Evolutionary conservation across 2,113 vertebrate species (phyloP).

Genomic region (Sisor rabdophorus): DNA sequence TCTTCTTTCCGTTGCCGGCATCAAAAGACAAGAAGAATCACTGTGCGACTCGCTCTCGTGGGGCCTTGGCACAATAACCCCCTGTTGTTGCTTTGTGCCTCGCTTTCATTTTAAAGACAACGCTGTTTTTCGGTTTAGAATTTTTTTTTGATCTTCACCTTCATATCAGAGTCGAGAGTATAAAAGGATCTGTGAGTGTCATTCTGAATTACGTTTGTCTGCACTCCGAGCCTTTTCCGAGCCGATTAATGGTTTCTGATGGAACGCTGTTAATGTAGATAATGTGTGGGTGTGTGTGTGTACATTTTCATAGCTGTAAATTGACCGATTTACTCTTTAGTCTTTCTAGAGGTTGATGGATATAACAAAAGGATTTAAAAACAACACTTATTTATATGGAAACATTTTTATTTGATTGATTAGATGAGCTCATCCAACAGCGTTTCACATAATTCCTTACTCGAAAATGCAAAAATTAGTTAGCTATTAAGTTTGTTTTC

Average conservation of each 20-base stretch:
- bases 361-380: neutral
- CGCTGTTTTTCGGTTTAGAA: constrained; percentile 68
- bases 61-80: constrained; percentile 95
- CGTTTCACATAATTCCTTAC: too few species aligned
- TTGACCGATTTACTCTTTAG: neutral
- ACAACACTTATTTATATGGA: too few species aligned
- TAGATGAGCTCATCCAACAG: too few species aligned
- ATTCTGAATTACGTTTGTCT: constrained; percentile 89
- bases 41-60: constrained; percentile 89
- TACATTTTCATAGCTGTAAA: neutral
- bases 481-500: too few species aligned
- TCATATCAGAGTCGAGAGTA: constrained; percentile 96
- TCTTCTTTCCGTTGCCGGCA: constrained; percentile 82
- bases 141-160: constrained; percentile 82
- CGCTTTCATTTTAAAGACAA: constrained; percentile 99
- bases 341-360: neutral
- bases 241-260: constrained; percentile 91
- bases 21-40: constrained; percentile 99
- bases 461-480: too few species aligned
- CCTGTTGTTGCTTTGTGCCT: constrained; percentile 99
- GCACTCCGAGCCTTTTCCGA: constrained; percentile 60
- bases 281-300: constrained; percentile 1
- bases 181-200: constrained; percentile 90
- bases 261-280: constrained; percentile 75
- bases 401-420: too few species aligned